phyloP scores from a whole-genome alignment of 2,797 vertebrate genomes.

The Rachycentron canadum region DNA sequence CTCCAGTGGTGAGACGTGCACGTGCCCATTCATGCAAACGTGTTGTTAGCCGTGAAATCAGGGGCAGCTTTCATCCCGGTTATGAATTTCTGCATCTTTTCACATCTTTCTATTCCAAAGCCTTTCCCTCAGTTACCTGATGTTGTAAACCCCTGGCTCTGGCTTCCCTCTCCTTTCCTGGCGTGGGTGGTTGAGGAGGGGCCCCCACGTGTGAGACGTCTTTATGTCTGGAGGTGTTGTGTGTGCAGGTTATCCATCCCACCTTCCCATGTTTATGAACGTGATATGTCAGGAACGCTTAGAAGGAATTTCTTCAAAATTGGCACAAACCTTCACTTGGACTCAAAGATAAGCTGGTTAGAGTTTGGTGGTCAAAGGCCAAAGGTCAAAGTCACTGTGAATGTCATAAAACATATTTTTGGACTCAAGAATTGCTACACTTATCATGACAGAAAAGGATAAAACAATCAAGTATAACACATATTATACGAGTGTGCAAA shows the following conservation, averaged over 20 bases:
- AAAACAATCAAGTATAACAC: too few relatives aligned
- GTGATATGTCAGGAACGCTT: not conserved
- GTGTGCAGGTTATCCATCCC: too few relatives aligned
- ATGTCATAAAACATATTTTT: too few relatives aligned
- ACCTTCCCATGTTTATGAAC: not conserved
- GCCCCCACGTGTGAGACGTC: not conserved
- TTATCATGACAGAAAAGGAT: too few relatives aligned
- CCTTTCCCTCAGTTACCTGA: slow-evolving; percentile 6
- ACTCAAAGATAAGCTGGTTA: not conserved
- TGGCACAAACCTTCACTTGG: not conserved
- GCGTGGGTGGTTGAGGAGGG: slow-evolving; percentile 27
- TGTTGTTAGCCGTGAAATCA: too few relatives aligned
- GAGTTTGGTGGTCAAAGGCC: too few relatives aligned
- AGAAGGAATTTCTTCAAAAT: not conserved
- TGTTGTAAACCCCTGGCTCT: slow-evolving; percentile 14
- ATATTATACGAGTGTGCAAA: too few relatives aligned
- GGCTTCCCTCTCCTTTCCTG: not conserved
- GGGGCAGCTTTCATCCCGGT: not conserved
- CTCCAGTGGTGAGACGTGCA: too few relatives aligned
- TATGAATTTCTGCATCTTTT: slow-evolving; percentile 92
- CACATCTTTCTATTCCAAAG: slow-evolving; percentile 51
- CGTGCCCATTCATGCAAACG: not conserved
- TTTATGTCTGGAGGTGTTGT: not conserved
- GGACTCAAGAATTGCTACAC: too few relatives aligned
- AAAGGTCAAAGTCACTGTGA: too few relatives aligned